Base-by-base conservation (phyloP, 2,888 invertebrate genomes). In the Tenthredo scrophulariae region DNA sequence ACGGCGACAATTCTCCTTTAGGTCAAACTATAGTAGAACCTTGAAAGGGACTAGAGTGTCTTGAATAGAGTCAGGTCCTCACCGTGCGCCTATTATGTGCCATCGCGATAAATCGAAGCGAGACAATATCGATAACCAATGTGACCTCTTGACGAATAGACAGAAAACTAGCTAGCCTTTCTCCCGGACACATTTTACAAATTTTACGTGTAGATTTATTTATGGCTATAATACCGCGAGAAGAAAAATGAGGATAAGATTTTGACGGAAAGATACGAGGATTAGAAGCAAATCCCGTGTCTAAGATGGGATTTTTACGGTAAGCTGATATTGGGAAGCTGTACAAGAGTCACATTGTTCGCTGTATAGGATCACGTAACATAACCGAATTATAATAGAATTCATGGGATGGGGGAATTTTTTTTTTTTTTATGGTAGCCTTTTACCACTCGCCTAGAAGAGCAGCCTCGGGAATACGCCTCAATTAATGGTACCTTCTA, bases 111-210 rank as follows among this genome's bases (percentile, higher is more conserved):
- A 22, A 80, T 80, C 37, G 62, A 62, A 40, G 29, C 37, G 40
- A 80, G 62, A 80, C 80, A 80, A 80, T 80, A 80, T 62, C 80
- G 80, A 80, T 80, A 80, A 80, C 80, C 80, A 80, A 80, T 80
- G 79, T 22, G 26, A 37, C 58, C 77, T n/a, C 50, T 26, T 62
- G 37, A 62, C 22, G 62, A 58, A 80, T 40, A 62, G 80, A 62
- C 22, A 40, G 40, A 80, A 15, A 13, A n/a, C 58, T 58, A 62
- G 26, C 58, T n/a, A 58, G 40, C 18, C 13, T 62, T n/a, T 26
- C 50, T 29, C 5, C 26, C 62, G 7, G 22, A 15, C 6, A 62
- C 40, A 80, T 62, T 62, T n/a, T 62, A 37, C 80, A 62, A 26
- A 80, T 62, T 62, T n/a, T 62, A 37, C 80, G 58, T 62, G 22